Percentiles rank a stretch among this genome's conserved stretches.
These are phyloP conservation scores for Adelges cooleyi DNA, from an alignment of 1,140 invertebrate species.

Conservation along the genomic window DNA sequence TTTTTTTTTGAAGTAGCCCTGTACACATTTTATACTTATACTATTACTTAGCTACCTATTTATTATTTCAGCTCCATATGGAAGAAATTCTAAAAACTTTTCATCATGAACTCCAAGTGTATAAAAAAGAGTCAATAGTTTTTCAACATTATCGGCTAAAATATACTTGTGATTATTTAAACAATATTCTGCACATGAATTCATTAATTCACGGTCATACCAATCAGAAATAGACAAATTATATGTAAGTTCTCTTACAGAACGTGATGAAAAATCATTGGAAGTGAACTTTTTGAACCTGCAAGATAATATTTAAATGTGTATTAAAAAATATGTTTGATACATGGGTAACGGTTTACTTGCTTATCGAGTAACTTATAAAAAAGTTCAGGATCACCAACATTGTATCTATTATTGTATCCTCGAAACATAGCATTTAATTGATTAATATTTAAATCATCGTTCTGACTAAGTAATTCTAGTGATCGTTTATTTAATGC, in stretches of 20 bases:
- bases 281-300: slow-evolving; percentile 11
- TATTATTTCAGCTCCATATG: slow-evolving; percentile 28
- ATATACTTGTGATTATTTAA: slow-evolving; percentile 29
- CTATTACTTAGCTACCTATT: no score
- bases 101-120: slow-evolving; percentile 31
- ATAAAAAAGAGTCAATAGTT: slow-evolving; percentile 32
- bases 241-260: slow-evolving; percentile 24
- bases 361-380: slow-evolving; percentile 12
- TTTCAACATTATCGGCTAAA: slow-evolving; percentile 31
- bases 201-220: slow-evolving; percentile 29
- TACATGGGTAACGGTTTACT: background rate
- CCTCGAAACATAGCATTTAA: slow-evolving; percentile 5
- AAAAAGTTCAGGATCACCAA: slow-evolving; percentile 1
- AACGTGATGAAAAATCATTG: slow-evolving; percentile 29
- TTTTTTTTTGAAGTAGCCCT: no score
- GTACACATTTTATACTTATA: no score
- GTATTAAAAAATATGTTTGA: background rate
- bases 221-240: slow-evolving; percentile 23
- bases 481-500: slow-evolving; percentile 13
- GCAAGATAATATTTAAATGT: background rate
- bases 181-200: slow-evolving; percentile 31
- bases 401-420: slow-evolving; percentile 12
- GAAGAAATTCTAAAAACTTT: slow-evolving; percentile 22
- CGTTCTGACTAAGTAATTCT: slow-evolving; percentile 2
- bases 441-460: slow-evolving; percentile 12